These are phyloP conservation scores for Lycodopsis pacificus DNA, from an alignment of 2,797 vertebrate species.

Conservation along the genomic window DNA sequence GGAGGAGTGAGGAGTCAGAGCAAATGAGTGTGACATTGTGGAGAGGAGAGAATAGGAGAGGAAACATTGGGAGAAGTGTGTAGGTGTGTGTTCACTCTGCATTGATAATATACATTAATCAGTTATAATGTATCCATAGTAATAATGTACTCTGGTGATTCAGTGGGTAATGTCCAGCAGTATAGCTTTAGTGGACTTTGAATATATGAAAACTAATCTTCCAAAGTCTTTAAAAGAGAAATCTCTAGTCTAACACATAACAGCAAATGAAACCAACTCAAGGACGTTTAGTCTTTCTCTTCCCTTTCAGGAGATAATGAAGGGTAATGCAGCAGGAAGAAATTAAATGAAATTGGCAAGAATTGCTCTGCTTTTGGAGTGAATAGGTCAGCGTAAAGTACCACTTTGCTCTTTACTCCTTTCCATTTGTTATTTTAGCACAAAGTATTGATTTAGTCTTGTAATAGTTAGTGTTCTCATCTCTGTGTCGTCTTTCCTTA, in stretches of 20 bases:
- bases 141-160: background rate
- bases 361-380: constrained; percentile 6
- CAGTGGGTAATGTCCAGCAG: background rate
- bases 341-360: constrained; percentile 14
- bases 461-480: background rate
- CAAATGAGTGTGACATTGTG: constrained; percentile 38
- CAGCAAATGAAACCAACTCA: constrained; percentile 24
- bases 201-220: background rate
- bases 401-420: background rate
- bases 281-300: constrained; percentile 16
- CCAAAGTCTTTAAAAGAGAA: background rate
- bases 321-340: constrained; percentile 19
- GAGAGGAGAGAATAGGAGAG: constrained; percentile 13
- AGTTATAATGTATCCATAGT: background rate
- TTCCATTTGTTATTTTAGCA: background rate
- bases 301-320: constrained; percentile 16
- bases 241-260: constrained; percentile 15
- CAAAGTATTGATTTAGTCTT: background rate
- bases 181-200: background rate
- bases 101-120: background rate
- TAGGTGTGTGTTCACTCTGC: constrained; percentile 3
- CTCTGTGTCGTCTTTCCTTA: background rate
- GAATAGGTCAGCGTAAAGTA: background rate
- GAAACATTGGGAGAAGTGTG: constrained; percentile 21
- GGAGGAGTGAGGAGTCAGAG: constrained; percentile 4